These are phyloP conservation scores for Petaurus breviceps DNA, from an alignment of 2,113 vertebrate species.

Conservation along the genomic window DNA sequence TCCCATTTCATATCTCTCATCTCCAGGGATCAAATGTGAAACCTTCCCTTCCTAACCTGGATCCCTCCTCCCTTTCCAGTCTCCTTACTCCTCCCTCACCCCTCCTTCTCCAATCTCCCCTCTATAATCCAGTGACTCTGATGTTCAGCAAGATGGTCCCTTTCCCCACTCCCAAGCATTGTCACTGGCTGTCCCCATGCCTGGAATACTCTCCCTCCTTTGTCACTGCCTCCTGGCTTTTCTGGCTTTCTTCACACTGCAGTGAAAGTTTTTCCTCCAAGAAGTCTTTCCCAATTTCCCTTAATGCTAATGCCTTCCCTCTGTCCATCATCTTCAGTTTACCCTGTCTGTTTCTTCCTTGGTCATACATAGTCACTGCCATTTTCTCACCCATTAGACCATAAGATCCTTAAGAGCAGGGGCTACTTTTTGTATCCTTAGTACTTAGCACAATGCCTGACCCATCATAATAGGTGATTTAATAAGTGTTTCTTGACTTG, in stretches of 20 bases:
- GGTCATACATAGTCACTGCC: background rate
- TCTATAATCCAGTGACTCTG: background rate
- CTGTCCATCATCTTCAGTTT: background rate
- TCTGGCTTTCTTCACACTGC: background rate
- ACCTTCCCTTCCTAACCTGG: background rate
- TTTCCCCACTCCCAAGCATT: background rate
- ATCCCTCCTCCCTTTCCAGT: background rate
- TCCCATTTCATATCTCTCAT: no score
- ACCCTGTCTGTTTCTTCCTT: background rate
- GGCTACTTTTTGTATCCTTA: background rate
- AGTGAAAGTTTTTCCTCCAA: background rate
- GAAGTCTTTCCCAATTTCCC: background rate
- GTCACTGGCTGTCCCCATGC: background rate
- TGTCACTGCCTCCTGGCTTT: background rate
- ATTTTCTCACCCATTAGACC: background rate
- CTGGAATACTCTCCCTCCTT: background rate
- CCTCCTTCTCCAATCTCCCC: background rate
- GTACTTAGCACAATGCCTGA: background rate
- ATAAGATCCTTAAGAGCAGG: background rate
- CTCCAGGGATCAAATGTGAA: no score
- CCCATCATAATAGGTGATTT: background rate
- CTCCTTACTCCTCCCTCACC: background rate
- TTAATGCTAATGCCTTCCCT: background rate
- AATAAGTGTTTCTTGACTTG: background rate
- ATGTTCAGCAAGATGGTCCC: background rate